Evolutionary conservation across 1,140 invertebrate species (phyloP).

Genomic region (Drosophila erecta): DNA sequence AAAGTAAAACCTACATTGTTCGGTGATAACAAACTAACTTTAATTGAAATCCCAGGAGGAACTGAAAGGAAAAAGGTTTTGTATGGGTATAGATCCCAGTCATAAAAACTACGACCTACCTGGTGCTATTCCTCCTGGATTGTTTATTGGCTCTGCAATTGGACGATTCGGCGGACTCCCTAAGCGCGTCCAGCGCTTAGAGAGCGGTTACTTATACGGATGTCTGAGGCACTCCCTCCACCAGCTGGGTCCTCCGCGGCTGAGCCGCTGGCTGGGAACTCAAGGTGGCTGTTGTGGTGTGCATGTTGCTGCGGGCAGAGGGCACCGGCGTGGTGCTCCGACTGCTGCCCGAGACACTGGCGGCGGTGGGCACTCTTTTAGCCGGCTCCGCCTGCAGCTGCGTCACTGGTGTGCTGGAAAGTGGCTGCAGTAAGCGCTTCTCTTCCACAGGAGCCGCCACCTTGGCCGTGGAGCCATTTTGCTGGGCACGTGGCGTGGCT

Average conservation of each 20-base stretch:
- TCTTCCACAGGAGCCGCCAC: conserved; percentile 54
- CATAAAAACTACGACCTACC: neutral
- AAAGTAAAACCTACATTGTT: conserved; percentile 10
- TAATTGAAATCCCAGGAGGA: conserved; percentile 3
- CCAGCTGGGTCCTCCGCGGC: conserved; percentile 74
- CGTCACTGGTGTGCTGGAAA: conserved; percentile 68
- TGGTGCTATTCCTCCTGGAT: conserved; percentile 12
- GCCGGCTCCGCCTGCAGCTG: conserved; percentile 66
- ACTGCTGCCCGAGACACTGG: conserved; percentile 56
- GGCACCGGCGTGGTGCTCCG: conserved; percentile 78
- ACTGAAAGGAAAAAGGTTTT: conserved; percentile 2
- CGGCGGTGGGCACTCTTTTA: conserved; percentile 24
- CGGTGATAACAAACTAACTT: conserved; percentile 10
- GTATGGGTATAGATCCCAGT: neutral
- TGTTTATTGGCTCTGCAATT: conserved; percentile 21
- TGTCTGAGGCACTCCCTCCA: conserved; percentile 82
- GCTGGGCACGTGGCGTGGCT: conserved; percentile 37
- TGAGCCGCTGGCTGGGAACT: conserved; percentile 53
- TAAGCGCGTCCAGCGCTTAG: conserved; percentile 76
- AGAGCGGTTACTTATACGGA: conserved; percentile 84
- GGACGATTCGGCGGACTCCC: conserved; percentile 53
- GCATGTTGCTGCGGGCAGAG: conserved; percentile 66
- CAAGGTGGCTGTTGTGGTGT: conserved; percentile 71
- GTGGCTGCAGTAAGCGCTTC: conserved; percentile 66
- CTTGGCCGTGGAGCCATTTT: conserved; percentile 38